A percentile compares a stretch with the other conserved stretches of the same genome.
These are phyloP conservation scores for Cettia cetti DNA, from an alignment of 2,113 vertebrate species.

Conservation along the genomic window DNA sequence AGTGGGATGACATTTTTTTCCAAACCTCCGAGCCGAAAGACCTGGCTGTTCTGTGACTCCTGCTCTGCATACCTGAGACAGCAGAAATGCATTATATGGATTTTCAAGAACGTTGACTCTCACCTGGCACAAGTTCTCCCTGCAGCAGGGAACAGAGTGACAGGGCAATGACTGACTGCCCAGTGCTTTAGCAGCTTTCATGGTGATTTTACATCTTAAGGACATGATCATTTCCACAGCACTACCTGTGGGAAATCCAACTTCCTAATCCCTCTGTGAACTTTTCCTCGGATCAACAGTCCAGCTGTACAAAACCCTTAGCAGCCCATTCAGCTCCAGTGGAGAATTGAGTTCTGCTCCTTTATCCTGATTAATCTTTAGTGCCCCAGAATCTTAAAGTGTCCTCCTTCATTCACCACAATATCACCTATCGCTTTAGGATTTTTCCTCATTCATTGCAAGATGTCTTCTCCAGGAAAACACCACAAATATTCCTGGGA, in stretches of 20 bases:
- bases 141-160: neutral
- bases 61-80: neutral
- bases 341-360: neutral
- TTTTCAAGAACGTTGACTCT: neutral
- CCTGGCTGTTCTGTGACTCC: neutral
- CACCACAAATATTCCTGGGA: neutral
- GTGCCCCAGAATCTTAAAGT: neutral
- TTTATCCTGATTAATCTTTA: neutral
- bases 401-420: neutral
- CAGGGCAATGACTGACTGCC: neutral
- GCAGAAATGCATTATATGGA: neutral
- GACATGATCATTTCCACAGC: neutral
- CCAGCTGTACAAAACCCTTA: neutral
- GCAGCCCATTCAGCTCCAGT: neutral
- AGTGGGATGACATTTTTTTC: neutral
- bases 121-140: neutral
- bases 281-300: neutral
- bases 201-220: neutral
- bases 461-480: neutral
- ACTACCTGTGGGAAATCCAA: neutral
- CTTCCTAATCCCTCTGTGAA: neutral
- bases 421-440: fast-evolving
- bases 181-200: neutral
- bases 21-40: neutral
- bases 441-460: neutral